Conservation (phyloP, 1,140 invertebrate species). For the Drosophila gunungcola region DNA sequence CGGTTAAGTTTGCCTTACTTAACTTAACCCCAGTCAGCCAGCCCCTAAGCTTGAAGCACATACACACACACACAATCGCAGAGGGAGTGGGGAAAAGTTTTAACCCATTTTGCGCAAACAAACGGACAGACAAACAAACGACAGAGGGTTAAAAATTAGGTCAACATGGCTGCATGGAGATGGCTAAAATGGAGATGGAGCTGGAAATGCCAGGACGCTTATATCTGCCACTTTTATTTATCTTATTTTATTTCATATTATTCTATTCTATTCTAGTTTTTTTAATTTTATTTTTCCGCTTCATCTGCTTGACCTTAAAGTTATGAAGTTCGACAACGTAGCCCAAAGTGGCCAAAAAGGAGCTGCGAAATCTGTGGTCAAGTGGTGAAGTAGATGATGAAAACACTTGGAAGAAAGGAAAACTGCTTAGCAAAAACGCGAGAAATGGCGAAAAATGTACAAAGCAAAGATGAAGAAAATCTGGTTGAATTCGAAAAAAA, state of each 20-base stretch:
- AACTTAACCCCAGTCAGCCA: slow-evolving; percentile 54
- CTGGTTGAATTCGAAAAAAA: no score
- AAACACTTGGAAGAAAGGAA: neutral
- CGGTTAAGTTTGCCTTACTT: slow-evolving; percentile 61
- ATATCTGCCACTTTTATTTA: slow-evolving; percentile 5
- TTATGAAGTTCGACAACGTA: slow-evolving; percentile 9
- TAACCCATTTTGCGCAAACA: slow-evolving; percentile 73
- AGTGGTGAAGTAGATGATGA: neutral
- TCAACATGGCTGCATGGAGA: slow-evolving; percentile 50
- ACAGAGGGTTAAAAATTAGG: slow-evolving; percentile 55
- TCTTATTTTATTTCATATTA: neutral
- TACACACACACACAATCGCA: slow-evolving; percentile 5
- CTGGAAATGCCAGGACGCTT: neutral
- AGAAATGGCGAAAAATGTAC: no score
- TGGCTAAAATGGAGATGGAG: slow-evolving; percentile 6
- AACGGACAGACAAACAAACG: slow-evolving; percentile 63
- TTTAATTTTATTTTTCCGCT: slow-evolving; percentile 33
- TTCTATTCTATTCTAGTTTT: slow-evolving; percentile 20
- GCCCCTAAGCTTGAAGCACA: slow-evolving; percentile 44
- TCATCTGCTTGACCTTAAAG: slow-evolving; percentile 35
- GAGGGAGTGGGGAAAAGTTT: slow-evolving; percentile 41
- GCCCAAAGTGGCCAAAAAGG: slow-evolving; percentile 8
- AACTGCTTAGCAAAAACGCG: neutral
- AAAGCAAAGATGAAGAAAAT: no score
- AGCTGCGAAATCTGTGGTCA: neutral